Conservation (phyloP, 2,888 invertebrate species). For the Sphaeridia pumilis region DNA sequence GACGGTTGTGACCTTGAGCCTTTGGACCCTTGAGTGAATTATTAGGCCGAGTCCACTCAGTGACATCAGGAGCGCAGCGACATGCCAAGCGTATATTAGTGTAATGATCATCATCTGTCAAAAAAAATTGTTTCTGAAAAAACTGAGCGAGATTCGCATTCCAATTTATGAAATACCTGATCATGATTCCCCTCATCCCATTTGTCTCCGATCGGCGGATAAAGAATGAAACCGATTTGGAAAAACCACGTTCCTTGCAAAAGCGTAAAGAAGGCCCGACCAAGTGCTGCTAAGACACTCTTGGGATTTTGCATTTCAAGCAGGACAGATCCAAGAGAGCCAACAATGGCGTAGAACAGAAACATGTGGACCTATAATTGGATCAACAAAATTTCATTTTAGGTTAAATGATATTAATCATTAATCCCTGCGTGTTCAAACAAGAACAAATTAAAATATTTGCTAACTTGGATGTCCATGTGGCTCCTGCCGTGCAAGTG, state of each 20-base stretch:
- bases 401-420: not conserved
- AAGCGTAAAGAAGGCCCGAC: constrained; percentile 40
- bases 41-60: constrained; percentile 27
- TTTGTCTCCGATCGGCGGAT: constrained; percentile 39
- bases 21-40: constrained; percentile 30
- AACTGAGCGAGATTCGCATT: too few species aligned
- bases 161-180: too few species aligned
- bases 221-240: constrained; percentile 44
- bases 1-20: constrained; percentile 21
- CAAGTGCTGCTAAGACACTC: constrained; percentile 39
- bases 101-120: constrained; percentile 42
- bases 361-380: constrained; percentile 41
- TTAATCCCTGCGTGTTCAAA: not conserved
- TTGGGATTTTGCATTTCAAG: constrained; percentile 40
- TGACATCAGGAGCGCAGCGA: constrained; percentile 25
- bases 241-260: constrained; percentile 47
- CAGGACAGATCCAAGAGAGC: constrained; percentile 37
- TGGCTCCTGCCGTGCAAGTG: constrained; percentile 42
- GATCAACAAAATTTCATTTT: not conserved
- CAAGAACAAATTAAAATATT: not conserved
- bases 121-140: too few species aligned
- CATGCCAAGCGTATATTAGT: constrained; percentile 37
- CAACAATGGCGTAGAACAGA: constrained; percentile 40
- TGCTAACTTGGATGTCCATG: constrained; percentile 38
- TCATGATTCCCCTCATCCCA: constrained; percentile 41